Evolutionary conservation across 1,140 invertebrate genomes (phyloP).

Genomic region (Sesamia nonagrioides): DNA sequence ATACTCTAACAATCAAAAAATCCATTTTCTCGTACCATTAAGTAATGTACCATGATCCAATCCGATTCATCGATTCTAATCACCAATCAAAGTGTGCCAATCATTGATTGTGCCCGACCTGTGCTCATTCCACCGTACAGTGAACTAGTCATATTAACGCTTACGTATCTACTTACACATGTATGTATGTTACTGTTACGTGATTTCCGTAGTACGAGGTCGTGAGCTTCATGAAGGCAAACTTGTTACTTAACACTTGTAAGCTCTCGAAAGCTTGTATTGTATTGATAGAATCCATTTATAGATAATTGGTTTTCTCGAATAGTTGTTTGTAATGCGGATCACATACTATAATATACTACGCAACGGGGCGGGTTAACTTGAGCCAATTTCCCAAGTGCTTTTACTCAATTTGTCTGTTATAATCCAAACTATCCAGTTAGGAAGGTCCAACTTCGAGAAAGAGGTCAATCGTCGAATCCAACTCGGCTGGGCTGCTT

Average conservation of each 20-base stretch:
- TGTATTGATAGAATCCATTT: not conserved
- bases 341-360: no score
- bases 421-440: no score
- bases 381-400: no score
- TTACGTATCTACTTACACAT: slow-evolving; percentile 50
- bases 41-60: no score
- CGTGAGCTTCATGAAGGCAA: slow-evolving; percentile 39
- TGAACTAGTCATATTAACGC: not conserved
- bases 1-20: no score
- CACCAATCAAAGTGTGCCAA: slow-evolving; percentile 4
- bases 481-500: no score
- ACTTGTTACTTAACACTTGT: slow-evolving; percentile 36
- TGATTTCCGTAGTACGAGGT: slow-evolving; percentile 47
- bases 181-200: slow-evolving; percentile 28
- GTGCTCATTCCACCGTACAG: not conserved
- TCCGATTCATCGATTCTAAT: not conserved
- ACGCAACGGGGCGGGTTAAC: no score
- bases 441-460: no score
- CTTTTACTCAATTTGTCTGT: no score
- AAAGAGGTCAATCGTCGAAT: no score
- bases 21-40: not conserved
- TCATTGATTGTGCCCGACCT: not conserved
- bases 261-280: not conserved
- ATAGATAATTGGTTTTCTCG: not conserved
- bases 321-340: no score